Conservation (phyloP, 2,888 invertebrate genomes). For the Linnaemya vulpina region DNA sequence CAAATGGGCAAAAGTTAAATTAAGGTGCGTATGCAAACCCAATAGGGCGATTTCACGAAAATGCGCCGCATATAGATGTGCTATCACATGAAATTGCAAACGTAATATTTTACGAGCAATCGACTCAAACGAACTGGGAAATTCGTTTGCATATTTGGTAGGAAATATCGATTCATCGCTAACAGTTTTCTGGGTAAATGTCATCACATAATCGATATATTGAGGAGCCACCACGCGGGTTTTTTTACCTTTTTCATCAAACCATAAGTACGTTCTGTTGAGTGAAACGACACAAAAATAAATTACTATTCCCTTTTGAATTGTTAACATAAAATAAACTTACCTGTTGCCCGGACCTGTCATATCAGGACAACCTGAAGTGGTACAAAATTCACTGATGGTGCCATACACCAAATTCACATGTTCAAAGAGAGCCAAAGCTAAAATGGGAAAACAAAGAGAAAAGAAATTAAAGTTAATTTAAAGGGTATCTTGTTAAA, state of each 20-base stretch:
- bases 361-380: slow-evolving; percentile 98
- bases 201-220: slow-evolving; percentile 99
- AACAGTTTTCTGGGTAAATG: slow-evolving; percentile 98
- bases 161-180: slow-evolving; percentile 98
- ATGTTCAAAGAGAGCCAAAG: slow-evolving; percentile 99
- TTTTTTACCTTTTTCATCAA: slow-evolving; percentile 99
- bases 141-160: slow-evolving; percentile 98
- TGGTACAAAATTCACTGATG: slow-evolving; percentile 99
- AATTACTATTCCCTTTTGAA: slow-evolving; percentile 19
- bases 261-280: slow-evolving; percentile 96
- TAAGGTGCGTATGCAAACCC: slow-evolving; percentile 97
- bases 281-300: slow-evolving; percentile 51
- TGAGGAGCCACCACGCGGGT: slow-evolving; percentile 98
- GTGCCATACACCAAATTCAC: slow-evolving; percentile 99
- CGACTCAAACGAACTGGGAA: slow-evolving; percentile 96
- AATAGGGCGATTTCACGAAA: slow-evolving; percentile 97
- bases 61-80: slow-evolving; percentile 99
- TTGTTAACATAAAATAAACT: slow-evolving; percentile 74
- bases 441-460: slow-evolving; percentile 84
- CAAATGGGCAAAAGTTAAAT: slow-evolving; percentile 98
- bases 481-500: too few species aligned
- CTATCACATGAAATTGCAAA: slow-evolving; percentile 98
- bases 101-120: slow-evolving; percentile 98
- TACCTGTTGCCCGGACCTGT: slow-evolving; percentile 96
- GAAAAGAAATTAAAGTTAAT: slow-evolving; percentile 44